Evolutionary conservation across 2,113 vertebrate species (phyloP), one percentile per base, ranked within the genome.

Genomic region (Tragelaphus imberbis): DNA sequence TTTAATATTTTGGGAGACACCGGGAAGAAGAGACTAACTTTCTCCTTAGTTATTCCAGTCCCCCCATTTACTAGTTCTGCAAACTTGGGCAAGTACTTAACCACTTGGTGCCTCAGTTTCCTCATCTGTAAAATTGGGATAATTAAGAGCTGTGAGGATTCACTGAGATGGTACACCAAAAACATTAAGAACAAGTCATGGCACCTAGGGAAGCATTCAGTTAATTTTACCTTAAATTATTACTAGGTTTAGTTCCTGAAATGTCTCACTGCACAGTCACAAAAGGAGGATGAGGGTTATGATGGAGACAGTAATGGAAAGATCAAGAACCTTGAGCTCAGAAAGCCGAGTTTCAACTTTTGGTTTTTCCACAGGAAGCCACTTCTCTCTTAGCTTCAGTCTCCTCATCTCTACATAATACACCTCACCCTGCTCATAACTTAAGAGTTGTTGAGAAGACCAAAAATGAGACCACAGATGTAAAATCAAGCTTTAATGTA

Each of bases 21-120:
- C 40, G 1, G 28, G 63, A 87, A 63, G 75, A 94, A 94, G 30
- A 96, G 36, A 81, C n/a, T 27, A 85, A 85, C 65, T 94, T 89
- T 56, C 75, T 94, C 28, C 58, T 88, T 55, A 92, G 21, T 95
- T 84, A 95, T 33, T 87, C 68, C 65, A 97, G 77, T 58, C 81
- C 79, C n/a, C 71, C 17, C 30, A 47, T 40, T 89, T 88, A 84
- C 36, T 80, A 81, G 40, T 40, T 88, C 58, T 71, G 23, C 21
- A 94, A 94, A 21, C 10, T 40, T 36, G 17, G 21, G 25, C 28
- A 97, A 75, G 79, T 77, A 77, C 25, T 90, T 40, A 90, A 87
- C 23, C 17, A 71, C 56, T 68, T 49, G 53, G 23, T 82, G 47
- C 16, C 53, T 97, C 33, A 56, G 65, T 92, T 84, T 89, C 40